Evolutionary conservation across 2,888 invertebrate species (phyloP).

Genomic region (Chrysolina haemoptera): DNA sequence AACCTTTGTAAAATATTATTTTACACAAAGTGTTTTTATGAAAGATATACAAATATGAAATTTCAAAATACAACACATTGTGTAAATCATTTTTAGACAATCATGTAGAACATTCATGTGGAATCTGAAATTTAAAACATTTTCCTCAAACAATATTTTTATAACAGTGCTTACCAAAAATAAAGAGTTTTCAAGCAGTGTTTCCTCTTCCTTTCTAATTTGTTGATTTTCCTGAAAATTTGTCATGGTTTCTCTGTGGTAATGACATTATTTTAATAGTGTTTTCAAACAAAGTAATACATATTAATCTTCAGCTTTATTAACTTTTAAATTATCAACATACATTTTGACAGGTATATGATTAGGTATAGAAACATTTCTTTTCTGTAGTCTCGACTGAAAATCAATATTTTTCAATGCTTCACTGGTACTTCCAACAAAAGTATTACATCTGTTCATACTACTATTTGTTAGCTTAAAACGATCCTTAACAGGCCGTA

Average conservation of each 20-base stretch:
- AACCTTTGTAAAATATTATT: too few species aligned
- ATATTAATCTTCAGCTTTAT: conserved; percentile 45
- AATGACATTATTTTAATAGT: not conserved
- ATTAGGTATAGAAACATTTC: conserved; percentile 49
- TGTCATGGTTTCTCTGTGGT: conserved; percentile 26
- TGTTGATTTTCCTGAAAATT: conserved; percentile 39
- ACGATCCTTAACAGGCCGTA: conserved; percentile 55
- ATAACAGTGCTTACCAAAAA: conserved; percentile 31
- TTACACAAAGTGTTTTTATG: too few species aligned
- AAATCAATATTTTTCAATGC: conserved; percentile 42
- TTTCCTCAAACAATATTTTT: not conserved
- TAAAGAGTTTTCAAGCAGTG: conserved; percentile 25
- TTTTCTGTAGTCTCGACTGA: conserved; percentile 39
- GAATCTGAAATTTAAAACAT: not conserved
- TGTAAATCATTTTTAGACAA: not conserved
- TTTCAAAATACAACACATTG: too few species aligned
- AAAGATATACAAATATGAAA: not conserved
- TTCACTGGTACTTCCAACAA: conserved; percentile 45
- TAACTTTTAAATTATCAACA: conserved; percentile 57
- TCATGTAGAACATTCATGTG: not conserved
- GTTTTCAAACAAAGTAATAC: conserved; percentile 17
- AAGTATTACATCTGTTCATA: conserved; percentile 52
- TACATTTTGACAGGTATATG: conserved; percentile 59
- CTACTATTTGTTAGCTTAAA: conserved; percentile 51
- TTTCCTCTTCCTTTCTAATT: conserved; percentile 27